Percentiles rank a stretch among this genome's conserved stretches.
Evolutionary conservation across 2,113 vertebrate species (phyloP).

Genomic region (Sinocyclocheilus grahami): DNA sequence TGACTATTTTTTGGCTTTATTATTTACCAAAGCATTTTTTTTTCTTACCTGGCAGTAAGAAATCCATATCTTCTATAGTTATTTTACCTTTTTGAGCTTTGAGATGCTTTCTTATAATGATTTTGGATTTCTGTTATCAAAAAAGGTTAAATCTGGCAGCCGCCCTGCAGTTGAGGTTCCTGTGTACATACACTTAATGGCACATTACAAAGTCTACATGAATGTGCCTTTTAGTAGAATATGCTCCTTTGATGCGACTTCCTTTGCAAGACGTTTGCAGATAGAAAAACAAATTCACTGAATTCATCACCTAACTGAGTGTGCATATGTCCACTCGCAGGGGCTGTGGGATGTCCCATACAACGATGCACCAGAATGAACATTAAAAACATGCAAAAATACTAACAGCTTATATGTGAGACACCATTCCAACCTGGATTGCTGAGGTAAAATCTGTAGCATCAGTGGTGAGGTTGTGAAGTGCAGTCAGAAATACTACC

Average conservation of each 20-base stretch:
- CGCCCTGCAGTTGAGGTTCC: background rate
- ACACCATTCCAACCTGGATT: background rate
- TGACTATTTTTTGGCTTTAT: no score
- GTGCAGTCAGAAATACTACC: conserved; percentile 32
- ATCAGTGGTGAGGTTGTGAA: background rate
- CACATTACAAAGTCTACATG: background rate
- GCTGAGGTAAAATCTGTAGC: background rate
- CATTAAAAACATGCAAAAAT: background rate
- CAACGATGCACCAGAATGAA: background rate
- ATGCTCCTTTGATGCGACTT: background rate
- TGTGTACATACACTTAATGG: background rate
- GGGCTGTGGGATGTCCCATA: background rate
- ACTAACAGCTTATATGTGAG: background rate
- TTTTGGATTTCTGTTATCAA: background rate
- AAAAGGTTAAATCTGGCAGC: background rate
- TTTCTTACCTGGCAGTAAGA: background rate
- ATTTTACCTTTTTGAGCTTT: background rate
- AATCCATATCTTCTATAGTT: background rate
- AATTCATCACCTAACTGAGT: background rate
- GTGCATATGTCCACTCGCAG: background rate
- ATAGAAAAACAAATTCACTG: background rate
- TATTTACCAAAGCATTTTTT: no score
- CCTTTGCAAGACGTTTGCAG: background rate
- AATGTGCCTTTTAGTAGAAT: background rate
- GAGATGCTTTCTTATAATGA: background rate